Conservation (phyloP, 2,888 invertebrate species). For the Hirtodrosophila histrioides region DNA sequence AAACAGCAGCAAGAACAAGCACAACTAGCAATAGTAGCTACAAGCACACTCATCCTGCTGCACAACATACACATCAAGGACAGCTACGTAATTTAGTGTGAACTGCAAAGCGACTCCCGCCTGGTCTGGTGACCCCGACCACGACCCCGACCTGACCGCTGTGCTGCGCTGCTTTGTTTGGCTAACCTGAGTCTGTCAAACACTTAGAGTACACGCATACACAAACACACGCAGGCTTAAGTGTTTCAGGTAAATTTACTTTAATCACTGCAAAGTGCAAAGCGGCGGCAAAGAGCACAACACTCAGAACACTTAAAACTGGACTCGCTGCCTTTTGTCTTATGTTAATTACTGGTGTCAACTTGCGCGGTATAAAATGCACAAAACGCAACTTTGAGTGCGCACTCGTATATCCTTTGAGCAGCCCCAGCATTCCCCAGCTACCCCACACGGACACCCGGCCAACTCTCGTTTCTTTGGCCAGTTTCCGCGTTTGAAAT, state of each 20-base stretch:
- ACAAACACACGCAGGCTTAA: constrained; percentile 40
- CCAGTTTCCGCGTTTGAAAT: constrained; percentile 70
- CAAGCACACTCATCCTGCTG: constrained; percentile 1
- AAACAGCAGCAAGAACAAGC: constrained; percentile 20
- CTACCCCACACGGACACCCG: neutral
- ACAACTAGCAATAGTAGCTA: constrained; percentile 5
- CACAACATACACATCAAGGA: constrained; percentile 21
- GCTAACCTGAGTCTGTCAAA: constrained; percentile 63
- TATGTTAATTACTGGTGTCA: constrained; percentile 80
- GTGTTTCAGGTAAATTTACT: constrained; percentile 76
- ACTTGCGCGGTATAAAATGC: constrained; percentile 46
- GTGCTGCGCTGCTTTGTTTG: constrained; percentile 53
- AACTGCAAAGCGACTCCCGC: constrained; percentile 34
- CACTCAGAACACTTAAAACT: constrained; percentile 61
- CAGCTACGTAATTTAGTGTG: constrained; percentile 41
- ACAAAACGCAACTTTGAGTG: constrained; percentile 69
- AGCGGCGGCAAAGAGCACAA: constrained; percentile 60
- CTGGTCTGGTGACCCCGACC: constrained; percentile 21
- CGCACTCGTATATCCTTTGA: constrained; percentile 77
- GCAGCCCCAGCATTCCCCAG: constrained; percentile 23
- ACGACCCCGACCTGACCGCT: constrained; percentile 38
- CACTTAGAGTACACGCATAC: constrained; percentile 34
- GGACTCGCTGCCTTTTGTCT: constrained; percentile 70
- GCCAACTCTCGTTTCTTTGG: constrained; percentile 34
- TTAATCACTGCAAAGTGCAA: constrained; percentile 77